Percentiles rank a stretch among this genome's conserved stretches.
phyloP scores from a whole-genome alignment of 2,113 vertebrate genomes.

The Morone chrysops region DNA sequence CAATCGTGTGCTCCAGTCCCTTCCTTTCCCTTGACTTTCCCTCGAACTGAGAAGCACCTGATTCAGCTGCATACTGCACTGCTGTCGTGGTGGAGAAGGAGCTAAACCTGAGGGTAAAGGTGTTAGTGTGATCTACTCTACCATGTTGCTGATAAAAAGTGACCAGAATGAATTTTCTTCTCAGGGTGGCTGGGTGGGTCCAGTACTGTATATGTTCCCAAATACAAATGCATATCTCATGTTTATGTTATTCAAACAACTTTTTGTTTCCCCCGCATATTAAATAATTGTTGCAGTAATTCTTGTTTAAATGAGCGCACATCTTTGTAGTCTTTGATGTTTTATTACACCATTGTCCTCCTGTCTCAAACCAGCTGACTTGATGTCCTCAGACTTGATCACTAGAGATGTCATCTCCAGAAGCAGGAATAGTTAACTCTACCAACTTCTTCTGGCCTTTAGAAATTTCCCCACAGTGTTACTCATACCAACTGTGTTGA shows the following conservation, averaged over 20 bases:
- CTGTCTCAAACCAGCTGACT: neutral
- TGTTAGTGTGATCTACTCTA: neutral
- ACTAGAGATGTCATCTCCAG: slow-evolving; percentile 2
- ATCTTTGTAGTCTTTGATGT: neutral
- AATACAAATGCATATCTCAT: neutral
- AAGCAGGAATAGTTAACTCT: slow-evolving; percentile 1
- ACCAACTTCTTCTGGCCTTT: slow-evolving; percentile 28
- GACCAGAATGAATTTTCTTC: neutral
- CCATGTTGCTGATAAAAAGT: neutral
- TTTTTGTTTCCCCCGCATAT: neutral
- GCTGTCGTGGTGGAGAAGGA: neutral
- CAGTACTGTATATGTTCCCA: neutral
- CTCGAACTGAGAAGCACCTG: too few relatives aligned
- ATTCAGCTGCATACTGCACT: neutral
- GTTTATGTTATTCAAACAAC: neutral
- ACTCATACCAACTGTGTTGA: slow-evolving; percentile 32
- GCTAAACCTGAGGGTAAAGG: neutral
- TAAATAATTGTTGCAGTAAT: neutral
- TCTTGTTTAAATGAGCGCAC: too few relatives aligned
- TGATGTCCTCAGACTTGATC: slow-evolving; percentile 28
- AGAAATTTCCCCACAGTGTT: slow-evolving; percentile 22
- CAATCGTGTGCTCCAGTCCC: too few relatives aligned
- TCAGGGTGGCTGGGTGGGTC: neutral
- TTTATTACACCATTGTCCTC: slow-evolving; percentile 10
- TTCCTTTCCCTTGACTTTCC: too few relatives aligned